phyloP scores from a whole-genome alignment of 2,113 vertebrate genomes.

The Azemiops feae region DNA sequence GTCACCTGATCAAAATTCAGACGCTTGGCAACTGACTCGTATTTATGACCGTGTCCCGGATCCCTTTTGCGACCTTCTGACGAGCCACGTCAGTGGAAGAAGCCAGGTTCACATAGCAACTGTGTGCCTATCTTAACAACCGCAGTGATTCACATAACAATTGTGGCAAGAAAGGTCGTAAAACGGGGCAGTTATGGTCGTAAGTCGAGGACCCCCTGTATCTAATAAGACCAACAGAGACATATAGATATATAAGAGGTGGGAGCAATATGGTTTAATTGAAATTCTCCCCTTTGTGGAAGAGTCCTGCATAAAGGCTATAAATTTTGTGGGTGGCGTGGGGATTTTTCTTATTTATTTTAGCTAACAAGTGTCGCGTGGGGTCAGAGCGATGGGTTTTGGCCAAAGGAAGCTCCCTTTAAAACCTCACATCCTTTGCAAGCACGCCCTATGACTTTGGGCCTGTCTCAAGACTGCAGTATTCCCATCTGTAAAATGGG shows the following conservation, averaged over 20 bases:
- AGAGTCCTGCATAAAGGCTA: neutral
- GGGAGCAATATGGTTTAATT: neutral
- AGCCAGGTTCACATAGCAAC: too few relatives aligned
- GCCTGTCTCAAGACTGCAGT: neutral
- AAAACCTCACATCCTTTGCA: neutral
- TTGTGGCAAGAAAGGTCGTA: neutral
- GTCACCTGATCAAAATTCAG: neutral
- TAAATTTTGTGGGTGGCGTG: neutral
- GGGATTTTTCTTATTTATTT: neutral
- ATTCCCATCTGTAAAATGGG: neutral
- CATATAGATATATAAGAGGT: neutral
- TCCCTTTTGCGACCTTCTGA: neutral
- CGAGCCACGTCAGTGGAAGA: neutral
- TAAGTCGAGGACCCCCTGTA: neutral
- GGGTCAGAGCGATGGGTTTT: neutral
- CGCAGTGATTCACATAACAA: too few relatives aligned
- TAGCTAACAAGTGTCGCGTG: neutral
- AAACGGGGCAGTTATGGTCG: neutral
- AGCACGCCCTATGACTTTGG: neutral
- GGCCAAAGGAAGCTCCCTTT: neutral
- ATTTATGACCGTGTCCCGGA: neutral
- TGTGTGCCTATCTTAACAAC: too few relatives aligned
- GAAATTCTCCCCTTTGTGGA: neutral
- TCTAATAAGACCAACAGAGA: neutral
- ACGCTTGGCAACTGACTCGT: too few relatives aligned